Evolutionary conservation across 2,113 vertebrate species (phyloP), one percentile per base, ranked within the genome.

Genomic region (Eurypyga helias): DNA sequence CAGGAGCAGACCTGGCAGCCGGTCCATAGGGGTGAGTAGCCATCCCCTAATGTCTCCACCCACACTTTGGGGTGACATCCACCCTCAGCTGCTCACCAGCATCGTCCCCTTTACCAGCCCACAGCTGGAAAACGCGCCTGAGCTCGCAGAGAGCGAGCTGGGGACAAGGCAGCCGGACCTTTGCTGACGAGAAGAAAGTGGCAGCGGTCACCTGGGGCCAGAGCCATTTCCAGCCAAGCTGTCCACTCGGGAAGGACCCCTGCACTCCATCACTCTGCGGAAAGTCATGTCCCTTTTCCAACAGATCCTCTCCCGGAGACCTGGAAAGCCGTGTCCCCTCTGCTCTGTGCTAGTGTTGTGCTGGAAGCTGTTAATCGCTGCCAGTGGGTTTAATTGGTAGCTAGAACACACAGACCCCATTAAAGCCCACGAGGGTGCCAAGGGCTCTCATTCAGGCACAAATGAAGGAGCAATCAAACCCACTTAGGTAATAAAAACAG

Each of bases 401-500:
- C 65, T 23, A 69, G 89, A 89, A 79, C 83, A 62, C 89, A 23
- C 76, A 92, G 96, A 91, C 72, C 86, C 93, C 83, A 92, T 94
- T 96, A 94, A 79, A 94, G 95, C 91, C 92, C 96, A 87, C 67
- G 81, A 95, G 91, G 92, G 89, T 93, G 90, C 94, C 90, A 94
- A 92, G 75, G 57, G 93, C 91, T 91, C 90, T 79, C 43, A 5
- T 41, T 91, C 89, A 96, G 94, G 94, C 89, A 86, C 92, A 90
- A 87, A 78, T 31, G 92, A 89, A 92, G 92, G 91, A 95, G 91
- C 83, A 95, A 97, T 95, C 92, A 95, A 87, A 89, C 83, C 92
- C 93, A 93, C 90, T 95, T 97, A 95, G 94, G 94, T 95, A 94
- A 94, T 95, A 95, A 95, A 97, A 97, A 57, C 96, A 97, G 89